phyloP scores from a whole-genome alignment of 23 tunicate species.

The Oikopleura dioica region DNA sequence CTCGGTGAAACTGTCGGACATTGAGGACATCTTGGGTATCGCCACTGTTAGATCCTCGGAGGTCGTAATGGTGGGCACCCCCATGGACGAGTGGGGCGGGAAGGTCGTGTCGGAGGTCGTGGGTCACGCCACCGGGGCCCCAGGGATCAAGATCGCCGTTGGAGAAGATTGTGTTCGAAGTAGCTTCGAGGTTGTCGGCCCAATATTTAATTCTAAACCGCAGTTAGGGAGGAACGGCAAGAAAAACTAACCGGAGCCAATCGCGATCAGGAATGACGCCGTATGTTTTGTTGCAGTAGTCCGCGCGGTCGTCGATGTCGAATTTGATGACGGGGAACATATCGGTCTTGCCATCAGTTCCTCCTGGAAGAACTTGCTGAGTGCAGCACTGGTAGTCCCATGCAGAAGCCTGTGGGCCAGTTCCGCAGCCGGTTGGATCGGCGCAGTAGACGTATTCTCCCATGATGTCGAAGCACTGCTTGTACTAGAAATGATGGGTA shows the following conservation, averaged over 20 bases:
- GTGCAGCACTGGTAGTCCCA: conserved; percentile 99
- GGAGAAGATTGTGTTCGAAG: conserved; percentile 29
- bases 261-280: conserved; percentile 35
- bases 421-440: conserved; percentile 94
- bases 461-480: conserved; percentile 39
- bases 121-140: conserved; percentile 59
- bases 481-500: too few relatives aligned
- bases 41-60: conserved; percentile 45
- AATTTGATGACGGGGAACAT: conserved; percentile 80
- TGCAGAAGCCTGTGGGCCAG: conserved; percentile 48
- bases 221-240: too few relatives aligned
- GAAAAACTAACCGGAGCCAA: too few relatives aligned
- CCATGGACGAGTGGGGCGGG: conserved; percentile 36
- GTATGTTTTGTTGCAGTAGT: conserved; percentile 32
- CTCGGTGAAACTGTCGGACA: conserved; percentile 31
- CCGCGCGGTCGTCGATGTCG: conserved; percentile 33
- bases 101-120: conserved; percentile 30
- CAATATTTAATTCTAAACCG: conserved; percentile 12
- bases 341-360: conserved; percentile 46
- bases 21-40: conserved; percentile 46
- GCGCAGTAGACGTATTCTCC: conserved; percentile 64
- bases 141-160: conserved; percentile 98
- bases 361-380: conserved; percentile 68
- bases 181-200: neutral
- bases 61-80: conserved; percentile 94